phyloP scores from a whole-genome alignment of 2,797 vertebrate species.

The Paedocypris micromegethes region DNA sequence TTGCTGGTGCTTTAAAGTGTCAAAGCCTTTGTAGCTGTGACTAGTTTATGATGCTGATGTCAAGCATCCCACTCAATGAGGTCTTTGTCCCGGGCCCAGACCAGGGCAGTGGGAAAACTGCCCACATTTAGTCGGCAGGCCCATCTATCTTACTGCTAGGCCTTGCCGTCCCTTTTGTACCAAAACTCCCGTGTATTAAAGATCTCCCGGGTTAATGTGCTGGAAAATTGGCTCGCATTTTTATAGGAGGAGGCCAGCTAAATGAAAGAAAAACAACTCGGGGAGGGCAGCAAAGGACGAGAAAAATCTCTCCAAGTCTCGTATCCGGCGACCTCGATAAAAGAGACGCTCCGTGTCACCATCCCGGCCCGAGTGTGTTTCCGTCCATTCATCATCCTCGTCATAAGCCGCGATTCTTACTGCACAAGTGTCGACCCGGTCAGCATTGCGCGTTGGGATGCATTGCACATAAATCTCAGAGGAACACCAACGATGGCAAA shows the following conservation, averaged over 20 bases:
- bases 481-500: slow-evolving; percentile 48
- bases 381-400: slow-evolving; percentile 81
- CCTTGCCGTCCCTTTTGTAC: slow-evolving; percentile 77
- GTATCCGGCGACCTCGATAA: slow-evolving; percentile 88
- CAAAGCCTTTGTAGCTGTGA: slow-evolving; percentile 91
- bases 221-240: slow-evolving; percentile 99
- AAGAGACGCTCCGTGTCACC: slow-evolving; percentile 73
- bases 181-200: slow-evolving; percentile 83
- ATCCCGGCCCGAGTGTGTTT: slow-evolving; percentile 79
- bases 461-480: slow-evolving; percentile 59
- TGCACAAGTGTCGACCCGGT: slow-evolving; percentile 62
- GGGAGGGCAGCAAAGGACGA: slow-evolving; percentile 65
- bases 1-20: slow-evolving; percentile 94
- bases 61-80: slow-evolving; percentile 98
- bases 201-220: slow-evolving; percentile 97
- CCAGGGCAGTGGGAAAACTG: slow-evolving; percentile 97
- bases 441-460: slow-evolving; percentile 57
- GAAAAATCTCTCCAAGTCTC: slow-evolving; percentile 76
- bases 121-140: slow-evolving; percentile 88
- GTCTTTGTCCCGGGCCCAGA: slow-evolving; percentile 91
- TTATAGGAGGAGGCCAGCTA: slow-evolving; percentile 91
- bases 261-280: slow-evolving; percentile 84
- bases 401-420: slow-evolving; percentile 58
- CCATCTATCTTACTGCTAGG: slow-evolving; percentile 91
- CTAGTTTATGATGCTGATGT: slow-evolving; percentile 99